Percentiles rank a stretch among this genome's conserved stretches.
These are phyloP conservation scores for Cercopithecus mona DNA, from an alignment of 2,113 vertebrate species.

Conservation along the genomic window DNA sequence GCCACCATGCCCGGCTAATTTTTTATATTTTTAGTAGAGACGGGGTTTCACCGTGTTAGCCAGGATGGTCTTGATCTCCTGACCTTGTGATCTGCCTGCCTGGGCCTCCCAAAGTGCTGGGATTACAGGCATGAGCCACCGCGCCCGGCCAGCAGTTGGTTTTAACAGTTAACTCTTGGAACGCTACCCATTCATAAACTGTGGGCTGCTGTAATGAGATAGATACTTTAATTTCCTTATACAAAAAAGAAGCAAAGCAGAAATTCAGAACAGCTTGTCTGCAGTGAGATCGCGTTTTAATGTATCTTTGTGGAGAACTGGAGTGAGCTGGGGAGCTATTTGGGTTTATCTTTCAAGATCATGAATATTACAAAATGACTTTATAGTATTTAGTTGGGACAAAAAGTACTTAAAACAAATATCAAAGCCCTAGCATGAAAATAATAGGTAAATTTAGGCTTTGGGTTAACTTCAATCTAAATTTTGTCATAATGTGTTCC, in stretches of 20 bases:
- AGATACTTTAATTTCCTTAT: not conserved
- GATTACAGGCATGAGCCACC: too few species aligned
- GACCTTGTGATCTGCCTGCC: too few species aligned
- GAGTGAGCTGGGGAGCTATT: not conserved
- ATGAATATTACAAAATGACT: slow-evolving; percentile 17
- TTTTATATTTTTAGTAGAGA: too few species aligned
- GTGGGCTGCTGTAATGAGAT: not conserved
- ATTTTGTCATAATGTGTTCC: not conserved
- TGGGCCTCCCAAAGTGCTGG: too few species aligned
- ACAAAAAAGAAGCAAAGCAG: not conserved
- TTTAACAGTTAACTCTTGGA: not conserved
- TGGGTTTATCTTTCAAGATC: not conserved
- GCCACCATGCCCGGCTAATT: too few species aligned
- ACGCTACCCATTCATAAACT: not conserved
- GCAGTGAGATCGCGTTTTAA: not conserved
- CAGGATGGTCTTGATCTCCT: too few species aligned
- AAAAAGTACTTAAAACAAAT: not conserved
- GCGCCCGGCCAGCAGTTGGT: not conserved
- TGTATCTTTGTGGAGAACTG: not conserved
- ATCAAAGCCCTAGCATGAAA: not conserved
- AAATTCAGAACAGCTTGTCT: not conserved
- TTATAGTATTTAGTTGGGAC: not conserved
- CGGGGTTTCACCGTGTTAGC: too few species aligned
- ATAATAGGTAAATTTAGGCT: not conserved
- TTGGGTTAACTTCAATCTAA: not conserved